These are phyloP conservation scores for Archivesica marissinica DNA, from an alignment of 1,140 invertebrate genomes.

Conservation along the genomic window DNA sequence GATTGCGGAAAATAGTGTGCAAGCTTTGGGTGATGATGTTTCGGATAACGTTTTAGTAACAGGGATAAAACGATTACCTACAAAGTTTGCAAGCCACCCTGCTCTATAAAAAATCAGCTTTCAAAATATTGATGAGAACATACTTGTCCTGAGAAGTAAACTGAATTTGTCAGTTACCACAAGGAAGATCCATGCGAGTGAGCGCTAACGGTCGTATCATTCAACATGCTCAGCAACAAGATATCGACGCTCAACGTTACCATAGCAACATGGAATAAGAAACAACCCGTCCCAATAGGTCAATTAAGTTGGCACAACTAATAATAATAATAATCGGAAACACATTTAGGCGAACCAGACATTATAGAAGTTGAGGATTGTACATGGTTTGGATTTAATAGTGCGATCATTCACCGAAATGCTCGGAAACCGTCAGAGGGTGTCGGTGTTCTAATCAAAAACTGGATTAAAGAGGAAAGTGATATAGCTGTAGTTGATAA, in stretches of 20 bases:
- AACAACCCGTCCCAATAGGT: slow-evolving; percentile 9
- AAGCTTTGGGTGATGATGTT: slow-evolving; percentile 30
- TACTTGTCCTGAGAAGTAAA: slow-evolving; percentile 42
- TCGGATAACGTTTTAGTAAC: slow-evolving; percentile 13
- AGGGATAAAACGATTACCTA: slow-evolving; percentile 8
- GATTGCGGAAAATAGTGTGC: slow-evolving; percentile 20
- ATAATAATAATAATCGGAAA: slow-evolving; percentile 19
- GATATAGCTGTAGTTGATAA: slow-evolving; percentile 30
- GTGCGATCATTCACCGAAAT: background rate
- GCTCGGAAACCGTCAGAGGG: slow-evolving; percentile 35
- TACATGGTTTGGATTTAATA: slow-evolving; percentile 14
- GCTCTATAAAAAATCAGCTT: slow-evolving; percentile 44
- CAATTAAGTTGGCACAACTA: slow-evolving; percentile 23
- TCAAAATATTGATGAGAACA: slow-evolving; percentile 43
- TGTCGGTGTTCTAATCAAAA: slow-evolving; percentile 15
- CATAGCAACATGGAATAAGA: background rate
- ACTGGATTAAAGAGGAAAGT: background rate
- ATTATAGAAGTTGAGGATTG: background rate
- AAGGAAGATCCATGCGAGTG: slow-evolving; percentile 20
- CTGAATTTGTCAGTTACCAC: slow-evolving; percentile 15
- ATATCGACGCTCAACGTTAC: too few relatives aligned
- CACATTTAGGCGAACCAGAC: background rate
- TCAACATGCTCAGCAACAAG: background rate
- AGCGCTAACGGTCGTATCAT: slow-evolving; percentile 42
- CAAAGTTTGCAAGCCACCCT: slow-evolving; percentile 10